Evolutionary conservation across 23 tunicate genomes (phyloP), one percentile per base, ranked within the genome.

Genomic region (Aplidium turbinatum): DNA sequence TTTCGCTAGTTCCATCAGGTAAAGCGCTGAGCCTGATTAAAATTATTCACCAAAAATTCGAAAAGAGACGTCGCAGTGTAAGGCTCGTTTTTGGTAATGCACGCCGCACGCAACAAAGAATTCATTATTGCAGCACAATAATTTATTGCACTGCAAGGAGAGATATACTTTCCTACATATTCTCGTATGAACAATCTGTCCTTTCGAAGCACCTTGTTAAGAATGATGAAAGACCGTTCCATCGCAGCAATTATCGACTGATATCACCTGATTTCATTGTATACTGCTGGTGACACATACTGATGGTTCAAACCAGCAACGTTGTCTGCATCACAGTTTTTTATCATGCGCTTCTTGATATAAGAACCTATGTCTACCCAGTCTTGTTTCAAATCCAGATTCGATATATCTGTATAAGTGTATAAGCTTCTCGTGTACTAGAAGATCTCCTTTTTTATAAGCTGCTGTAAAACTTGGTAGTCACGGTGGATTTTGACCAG

Each of bases 311-410:
- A 13, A 51, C 71, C 27, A 71, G 57, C 78, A 64, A 64, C 30
- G 55, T 64, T 64, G 54, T 64, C 71, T 51, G 57, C 78, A 72
- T 72, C 78, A 71, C 73, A 51, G 65, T 72, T 72, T 72, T 68
- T 68, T 63, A 68, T 68, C 75, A 40, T 68, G 75, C 75, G n/a
- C n/a, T n/a, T n/a, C n/a, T n/a, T n/a, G n/a, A n/a, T n/a, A n/a
- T n/a, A n/a, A n/a, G n/a, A n/a, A n/a, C n/a, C n/a, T 13, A 68
- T 68, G 75, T 45, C 75, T 20, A 68, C 75, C 19, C 75, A 47
- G 75, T 68, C 75, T 68, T 16, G n/a, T n/a, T 57, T 57, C 21
- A 57, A 29, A 7, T 68, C 25, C 61, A 68, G 75, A 68, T 68
- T 68, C 42, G 75, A 68, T 63, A 68, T 68, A 68, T 68, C 75